Evolutionary conservation across 2,888 invertebrate species (phyloP), one percentile per base, ranked within the genome.

Genomic region (Tenthredo distinguenda): DNA sequence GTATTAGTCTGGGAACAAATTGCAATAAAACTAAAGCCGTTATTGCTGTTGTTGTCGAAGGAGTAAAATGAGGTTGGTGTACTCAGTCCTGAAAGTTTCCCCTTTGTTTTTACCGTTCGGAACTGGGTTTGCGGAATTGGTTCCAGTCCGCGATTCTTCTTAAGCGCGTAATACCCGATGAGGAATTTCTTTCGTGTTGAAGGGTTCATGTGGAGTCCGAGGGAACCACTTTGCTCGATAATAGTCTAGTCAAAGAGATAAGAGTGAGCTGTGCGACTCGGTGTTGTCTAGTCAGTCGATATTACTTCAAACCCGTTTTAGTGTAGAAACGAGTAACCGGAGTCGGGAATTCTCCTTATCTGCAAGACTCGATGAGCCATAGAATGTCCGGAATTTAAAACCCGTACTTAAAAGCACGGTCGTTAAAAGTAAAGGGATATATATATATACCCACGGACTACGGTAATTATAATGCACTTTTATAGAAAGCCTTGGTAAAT

Each of bases 261-360:
- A 43, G 26, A 47, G 71, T 72, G 71, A 72, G n/a, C 71, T 72
- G 71, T 72, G 40, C n/a, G 43, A 47, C 47, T 43, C 18, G 43
- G 9, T 15, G 43, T 43, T 47, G 76, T 76, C 76, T 76, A 47
- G 76, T 76, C 76, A 50, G 47, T 76, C 76, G 76, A 76, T 76
- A 76, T 43, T 43, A 26, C 43, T 43, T 50, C n/a, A 71, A 76
- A 76, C 47, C 18, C 76, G 76, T 43, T 76, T n/a, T 26, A 47
- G 62, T 62, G 26, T 37, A 5, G 47, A 88, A 88, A 87, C 87
- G 87, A 88, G 87, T 81, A 86, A 86, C 86, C 58, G 86, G 2
- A 37, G 86, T 62, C 50, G 79, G 43, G 85, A 81, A 79, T 62
- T 50, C 21, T 82, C n/a, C 34, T 37, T 83, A 47, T 43, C 21